Conservation (phyloP, 2,113 vertebrate genomes). For the Fukomys damarensis region DNA sequence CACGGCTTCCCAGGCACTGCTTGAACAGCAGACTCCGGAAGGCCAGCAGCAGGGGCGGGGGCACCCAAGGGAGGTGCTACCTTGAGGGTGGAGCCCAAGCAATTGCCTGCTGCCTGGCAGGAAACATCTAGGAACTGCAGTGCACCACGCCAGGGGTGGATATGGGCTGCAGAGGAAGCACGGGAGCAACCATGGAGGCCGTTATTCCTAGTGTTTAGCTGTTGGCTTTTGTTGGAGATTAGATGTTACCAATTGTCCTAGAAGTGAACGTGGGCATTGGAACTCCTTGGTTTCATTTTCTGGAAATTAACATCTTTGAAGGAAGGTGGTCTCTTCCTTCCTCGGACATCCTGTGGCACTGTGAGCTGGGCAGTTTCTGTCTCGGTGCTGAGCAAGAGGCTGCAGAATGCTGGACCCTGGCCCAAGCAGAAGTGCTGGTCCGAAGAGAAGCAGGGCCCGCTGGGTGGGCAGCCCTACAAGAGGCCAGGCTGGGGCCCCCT, state of each 20-base stretch:
- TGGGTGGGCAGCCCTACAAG: neutral
- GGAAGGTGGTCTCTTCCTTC: neutral
- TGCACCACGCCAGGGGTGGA: neutral
- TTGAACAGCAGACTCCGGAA: neutral
- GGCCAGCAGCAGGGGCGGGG: neutral
- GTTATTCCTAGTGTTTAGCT: neutral
- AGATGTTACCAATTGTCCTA: neutral
- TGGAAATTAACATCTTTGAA: neutral
- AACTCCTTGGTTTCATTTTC: neutral
- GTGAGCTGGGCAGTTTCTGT: neutral
- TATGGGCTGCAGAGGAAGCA: neutral
- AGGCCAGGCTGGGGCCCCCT: neutral
- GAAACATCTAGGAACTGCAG: neutral
- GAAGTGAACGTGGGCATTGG: neutral
- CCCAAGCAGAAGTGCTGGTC: neutral
- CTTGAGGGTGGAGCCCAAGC: neutral
- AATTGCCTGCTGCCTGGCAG: neutral
- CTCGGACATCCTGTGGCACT: neutral
- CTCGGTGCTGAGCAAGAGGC: neutral
- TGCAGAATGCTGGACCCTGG: neutral
- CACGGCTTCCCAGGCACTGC: constrained; percentile 55
- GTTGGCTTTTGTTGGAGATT: neutral
- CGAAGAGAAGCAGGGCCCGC: neutral
- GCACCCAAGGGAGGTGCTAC: neutral
- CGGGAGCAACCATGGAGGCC: neutral